A percentile compares a stretch with the other conserved stretches of the same genome.
phyloP scores from a whole-genome alignment of 2,888 invertebrate genomes.

The Drosophila formosana region DNA sequence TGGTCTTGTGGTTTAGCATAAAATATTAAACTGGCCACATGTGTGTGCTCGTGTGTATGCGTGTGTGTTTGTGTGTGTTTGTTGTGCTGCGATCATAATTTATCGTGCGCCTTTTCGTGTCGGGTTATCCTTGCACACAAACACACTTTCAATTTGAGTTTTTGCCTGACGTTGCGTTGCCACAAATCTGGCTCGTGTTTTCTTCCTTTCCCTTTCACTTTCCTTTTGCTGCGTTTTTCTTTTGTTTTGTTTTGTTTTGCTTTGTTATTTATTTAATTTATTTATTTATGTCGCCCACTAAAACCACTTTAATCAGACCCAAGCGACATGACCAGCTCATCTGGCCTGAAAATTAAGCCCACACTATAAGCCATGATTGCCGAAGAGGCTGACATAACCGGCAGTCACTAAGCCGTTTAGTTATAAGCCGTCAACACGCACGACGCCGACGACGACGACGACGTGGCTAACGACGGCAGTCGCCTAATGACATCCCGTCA shows the following conservation, averaged over 20 bases:
- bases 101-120: conserved; percentile 52
- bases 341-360: conserved; percentile 60
- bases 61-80: conserved; percentile 16
- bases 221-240: conserved; percentile 1
- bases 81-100: conserved; percentile 75
- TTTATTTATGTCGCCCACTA: conserved; percentile 73
- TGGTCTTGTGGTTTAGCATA: conserved; percentile 75
- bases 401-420: conserved; percentile 40
- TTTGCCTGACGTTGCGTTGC: conserved; percentile 47
- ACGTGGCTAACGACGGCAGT: conserved; percentile 38
- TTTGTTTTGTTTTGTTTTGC: conserved; percentile 21
- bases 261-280: conserved; percentile 70
- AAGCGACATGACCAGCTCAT: conserved; percentile 50
- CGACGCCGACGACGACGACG: conserved; percentile 10
- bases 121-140: conserved; percentile 25
- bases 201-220: conserved; percentile 6
- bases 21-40: conserved; percentile 76
- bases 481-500: conserved; percentile 58
- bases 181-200: conserved; percentile 56
- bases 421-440: conserved; percentile 60
- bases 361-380: conserved; percentile 43
- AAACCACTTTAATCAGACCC: conserved; percentile 75
- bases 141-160: conserved; percentile 75
- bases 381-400: conserved; percentile 23
- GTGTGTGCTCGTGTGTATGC: conserved; percentile 34